Evolutionary conservation across 2,888 invertebrate genomes (phyloP), one percentile per base, ranked within the genome.

Genomic region (Epistrophe eligans): DNA sequence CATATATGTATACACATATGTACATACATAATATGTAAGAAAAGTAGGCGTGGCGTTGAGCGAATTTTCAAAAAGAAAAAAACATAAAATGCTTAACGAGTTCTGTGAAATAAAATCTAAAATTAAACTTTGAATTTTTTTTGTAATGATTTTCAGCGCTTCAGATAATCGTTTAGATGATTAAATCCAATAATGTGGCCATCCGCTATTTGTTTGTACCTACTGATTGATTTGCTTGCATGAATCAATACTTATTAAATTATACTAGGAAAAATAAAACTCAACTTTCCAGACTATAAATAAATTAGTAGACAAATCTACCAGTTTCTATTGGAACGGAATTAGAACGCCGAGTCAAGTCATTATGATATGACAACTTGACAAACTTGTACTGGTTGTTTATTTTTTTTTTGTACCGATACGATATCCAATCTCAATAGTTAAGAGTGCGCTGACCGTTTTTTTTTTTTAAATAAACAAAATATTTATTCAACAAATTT

Each of bases 291-390:
- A 28, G 24, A 55, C 55, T 55, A 55, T 28, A 55, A 55, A 7
- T 50, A 24, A 52, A 17, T 40, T 35, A 72, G 66, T 66, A 58
- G 50, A 79, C 28, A 73, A 66, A 52, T 73, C 43, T 82, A 82
- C 77, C 77, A 64, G 82, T 82, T 82, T 77, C 19, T 55, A 38
- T 40, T 60, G 28, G 35, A 52, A 48, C 66, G 50, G 64, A 82
- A 82, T 82, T 82, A 82, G 82, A 77, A 82, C 82, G 66, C 35
- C 24, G 3, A 24, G n/a, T n/a, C 58, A 71, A 66, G 64, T 48
- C 24, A 45, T 40, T 43, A 55, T 74, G 57, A 48, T 43, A 62
- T 74, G 62, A 48, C 57, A 55, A 32, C 55, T 67, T 62, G 67
- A 67, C 79, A 73, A 79, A 73, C 74, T 79, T 50, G 79, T 74